phyloP scores from a whole-genome alignment of 1,140 invertebrate species.

The Protaetia brevitarsis region DNA sequence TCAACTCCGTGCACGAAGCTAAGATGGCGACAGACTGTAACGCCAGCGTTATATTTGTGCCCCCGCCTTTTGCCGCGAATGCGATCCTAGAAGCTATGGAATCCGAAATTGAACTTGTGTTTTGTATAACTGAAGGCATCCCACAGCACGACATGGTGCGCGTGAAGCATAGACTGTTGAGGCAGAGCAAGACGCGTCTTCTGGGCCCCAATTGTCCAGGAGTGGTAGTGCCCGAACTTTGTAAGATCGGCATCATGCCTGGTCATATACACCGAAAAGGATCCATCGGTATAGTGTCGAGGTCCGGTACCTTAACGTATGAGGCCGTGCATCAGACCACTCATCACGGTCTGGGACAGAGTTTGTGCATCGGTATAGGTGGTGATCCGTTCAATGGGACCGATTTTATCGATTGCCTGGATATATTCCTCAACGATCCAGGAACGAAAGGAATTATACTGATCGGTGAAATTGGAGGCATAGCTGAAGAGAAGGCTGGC shows the following conservation, averaged over 20 bases:
- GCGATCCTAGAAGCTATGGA: slow-evolving; percentile 96
- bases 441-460: slow-evolving; percentile 49
- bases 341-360: slow-evolving; percentile 91
- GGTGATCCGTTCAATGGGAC: slow-evolving; percentile 99
- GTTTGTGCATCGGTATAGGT: slow-evolving; percentile 97
- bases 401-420: slow-evolving; percentile 96
- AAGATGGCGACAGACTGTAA: slow-evolving; percentile 80
- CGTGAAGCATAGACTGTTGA: slow-evolving; percentile 85
- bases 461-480: slow-evolving; percentile 99
- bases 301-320: slow-evolving; percentile 94
- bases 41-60: slow-evolving; percentile 97
- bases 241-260: slow-evolving; percentile 99
- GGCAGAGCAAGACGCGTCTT: slow-evolving; percentile 91
- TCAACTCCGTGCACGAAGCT: slow-evolving; percentile 81
- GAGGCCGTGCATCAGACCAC: slow-evolving; percentile 98
- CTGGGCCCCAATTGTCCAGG: slow-evolving; percentile 99
- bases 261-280: slow-evolving; percentile 95
- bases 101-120: slow-evolving; percentile 94
- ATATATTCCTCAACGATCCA: slow-evolving; percentile 1
- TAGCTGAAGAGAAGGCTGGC: slow-evolving; percentile 96
- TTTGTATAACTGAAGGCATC: slow-evolving; percentile 99
- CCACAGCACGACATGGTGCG: slow-evolving; percentile 99
- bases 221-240: slow-evolving; percentile 93
- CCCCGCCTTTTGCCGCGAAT: slow-evolving; percentile 85
- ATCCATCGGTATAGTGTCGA: slow-evolving; percentile 92